These are phyloP conservation scores for Dermolepida albohirtum DNA, from an alignment of 2,888 invertebrate genomes.

Conservation along the genomic window DNA sequence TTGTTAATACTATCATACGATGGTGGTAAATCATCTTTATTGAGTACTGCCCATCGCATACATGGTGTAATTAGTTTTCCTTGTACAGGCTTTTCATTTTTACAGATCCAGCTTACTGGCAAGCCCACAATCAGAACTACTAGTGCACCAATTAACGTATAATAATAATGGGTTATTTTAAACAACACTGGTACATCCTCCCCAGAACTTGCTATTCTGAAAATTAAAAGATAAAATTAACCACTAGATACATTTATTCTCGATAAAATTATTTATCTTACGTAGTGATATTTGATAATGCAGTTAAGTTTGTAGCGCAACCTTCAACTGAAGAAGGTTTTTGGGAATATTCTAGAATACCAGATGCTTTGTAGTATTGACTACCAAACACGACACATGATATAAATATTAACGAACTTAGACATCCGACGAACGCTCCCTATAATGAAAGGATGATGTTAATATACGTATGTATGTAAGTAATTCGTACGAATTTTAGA, in stretches of 20 bases:
- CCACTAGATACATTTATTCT: too few relatives aligned
- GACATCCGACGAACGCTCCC: slow-evolving; percentile 39
- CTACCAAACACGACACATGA: slow-evolving; percentile 47
- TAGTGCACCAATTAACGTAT: slow-evolving; percentile 42
- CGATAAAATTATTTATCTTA: neutral
- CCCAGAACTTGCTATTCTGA: slow-evolving; percentile 1
- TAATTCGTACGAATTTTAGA: too few relatives aligned
- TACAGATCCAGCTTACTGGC: slow-evolving; percentile 47
- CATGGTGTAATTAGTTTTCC: slow-evolving; percentile 46
- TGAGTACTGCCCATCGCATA: slow-evolving; percentile 40
- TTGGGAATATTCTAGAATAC: slow-evolving; percentile 47
- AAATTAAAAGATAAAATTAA: neutral
- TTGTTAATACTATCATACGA: neutral
- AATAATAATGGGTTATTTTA: slow-evolving; percentile 49
- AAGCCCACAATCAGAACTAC: slow-evolving; percentile 45
- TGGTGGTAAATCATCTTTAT: neutral
- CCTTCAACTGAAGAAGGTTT: slow-evolving; percentile 52
- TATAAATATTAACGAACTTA: slow-evolving; percentile 33
- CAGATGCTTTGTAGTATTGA: slow-evolving; percentile 51
- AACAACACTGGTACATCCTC: slow-evolving; percentile 44
- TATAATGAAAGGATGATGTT: neutral
- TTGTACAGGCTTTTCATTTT: slow-evolving; percentile 40
- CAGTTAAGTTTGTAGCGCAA: slow-evolving; percentile 44
- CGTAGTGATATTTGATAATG: neutral
- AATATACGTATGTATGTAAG: too few relatives aligned